Evolutionary conservation across 1,140 invertebrate species (phyloP).

Genomic region (Drosophila biarmipes): DNA sequence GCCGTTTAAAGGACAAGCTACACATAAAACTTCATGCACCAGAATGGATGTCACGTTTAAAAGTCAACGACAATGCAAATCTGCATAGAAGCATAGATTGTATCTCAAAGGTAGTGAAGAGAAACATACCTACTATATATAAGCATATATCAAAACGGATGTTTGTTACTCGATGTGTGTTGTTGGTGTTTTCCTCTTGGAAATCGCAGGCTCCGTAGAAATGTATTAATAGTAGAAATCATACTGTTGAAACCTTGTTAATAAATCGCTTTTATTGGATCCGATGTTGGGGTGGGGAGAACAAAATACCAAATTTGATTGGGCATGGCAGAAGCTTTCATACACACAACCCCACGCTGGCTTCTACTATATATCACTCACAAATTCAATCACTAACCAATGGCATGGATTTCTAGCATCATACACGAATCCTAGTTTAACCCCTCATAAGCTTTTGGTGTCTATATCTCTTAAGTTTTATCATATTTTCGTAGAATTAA

Average conservation of each 20-base stretch:
- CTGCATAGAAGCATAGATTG: conserved; percentile 89
- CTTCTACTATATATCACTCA: conserved; percentile 43
- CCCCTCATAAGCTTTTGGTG: conserved; percentile 54
- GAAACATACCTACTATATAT: conserved; percentile 32
- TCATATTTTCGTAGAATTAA: too few relatives aligned
- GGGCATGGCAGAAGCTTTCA: conserved; percentile 56
- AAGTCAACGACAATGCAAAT: conserved; percentile 85
- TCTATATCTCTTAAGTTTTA: conserved; percentile 31
- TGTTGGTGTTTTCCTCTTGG: conserved; percentile 32
- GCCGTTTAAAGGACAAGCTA: conserved; percentile 77
- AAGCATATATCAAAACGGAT: conserved; percentile 20
- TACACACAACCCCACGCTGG: conserved; percentile 43
- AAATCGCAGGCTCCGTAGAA: conserved; percentile 31
- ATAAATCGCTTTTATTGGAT: conserved; percentile 23
- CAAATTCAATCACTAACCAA: conserved; percentile 8
- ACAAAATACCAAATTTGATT: conserved; percentile 20
- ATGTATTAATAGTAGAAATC: conserved; percentile 21
- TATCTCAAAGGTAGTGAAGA: conserved; percentile 87
- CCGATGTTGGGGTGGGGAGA: conserved; percentile 10
- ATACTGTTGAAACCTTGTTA: conserved; percentile 13
- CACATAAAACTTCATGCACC: conserved; percentile 86
- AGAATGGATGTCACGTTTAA: conserved; percentile 88
- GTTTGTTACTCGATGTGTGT: conserved; percentile 51
- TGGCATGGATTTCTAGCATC: conserved; percentile 49
- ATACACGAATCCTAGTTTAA: conserved; percentile 2